phyloP scores from a whole-genome alignment of 2,113 vertebrate species.

The Geococcyx californianus region DNA sequence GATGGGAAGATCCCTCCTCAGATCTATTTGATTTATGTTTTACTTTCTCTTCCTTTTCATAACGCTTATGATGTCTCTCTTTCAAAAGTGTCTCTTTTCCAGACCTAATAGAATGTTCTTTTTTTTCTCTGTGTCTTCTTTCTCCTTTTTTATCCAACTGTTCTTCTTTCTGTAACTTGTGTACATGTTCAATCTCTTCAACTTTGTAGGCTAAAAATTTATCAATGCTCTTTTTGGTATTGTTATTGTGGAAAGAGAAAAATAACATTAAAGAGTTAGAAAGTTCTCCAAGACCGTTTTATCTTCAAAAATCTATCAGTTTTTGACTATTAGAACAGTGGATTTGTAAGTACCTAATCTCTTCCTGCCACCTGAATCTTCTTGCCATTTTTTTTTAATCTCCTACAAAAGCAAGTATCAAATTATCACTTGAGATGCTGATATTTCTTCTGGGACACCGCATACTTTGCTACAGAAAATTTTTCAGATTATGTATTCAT shows the following conservation, averaged over 20 bases:
- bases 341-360: neutral
- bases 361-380: neutral
- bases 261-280: neutral
- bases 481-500: neutral
- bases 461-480: neutral
- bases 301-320: neutral
- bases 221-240: conserved; percentile 37
- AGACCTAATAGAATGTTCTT: conserved; percentile 24
- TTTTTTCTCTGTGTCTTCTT: conserved; percentile 55
- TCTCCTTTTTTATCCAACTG: conserved; percentile 54
- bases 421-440: neutral
- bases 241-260: conserved; percentile 29
- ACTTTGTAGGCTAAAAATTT: conserved; percentile 37
- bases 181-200: conserved; percentile 38
- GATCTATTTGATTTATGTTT: conserved; percentile 42
- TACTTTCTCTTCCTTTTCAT: conserved; percentile 42
- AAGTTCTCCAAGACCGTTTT: neutral
- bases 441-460: neutral
- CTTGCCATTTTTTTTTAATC: neutral
- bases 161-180: conserved; percentile 44
- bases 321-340: neutral
- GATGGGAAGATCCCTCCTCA: conserved; percentile 40
- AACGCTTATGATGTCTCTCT: neutral
- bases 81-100: conserved; percentile 48
- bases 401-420: neutral